Evolutionary conservation across 2,113 vertebrate species (phyloP).

Genomic region (Gorsachius goisagi): DNA sequence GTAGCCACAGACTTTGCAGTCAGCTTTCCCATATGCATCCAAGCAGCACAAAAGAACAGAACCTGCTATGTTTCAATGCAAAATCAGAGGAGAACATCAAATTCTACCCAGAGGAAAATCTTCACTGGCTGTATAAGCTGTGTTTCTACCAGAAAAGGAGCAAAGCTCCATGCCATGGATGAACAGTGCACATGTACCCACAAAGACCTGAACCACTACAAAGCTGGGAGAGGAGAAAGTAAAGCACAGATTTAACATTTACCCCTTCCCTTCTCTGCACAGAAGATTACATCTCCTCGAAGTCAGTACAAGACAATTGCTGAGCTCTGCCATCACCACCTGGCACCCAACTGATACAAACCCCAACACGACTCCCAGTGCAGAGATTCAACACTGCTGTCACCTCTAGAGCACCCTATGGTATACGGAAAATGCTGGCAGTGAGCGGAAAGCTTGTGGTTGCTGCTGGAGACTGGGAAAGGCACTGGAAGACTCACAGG

Average conservation of each 20-base stretch:
- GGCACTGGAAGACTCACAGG: not conserved
- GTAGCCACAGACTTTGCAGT: not conserved
- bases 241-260: not conserved
- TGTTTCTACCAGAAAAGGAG: not conserved
- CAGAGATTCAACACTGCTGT: not conserved
- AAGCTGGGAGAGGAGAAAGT: not conserved
- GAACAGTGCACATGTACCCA: not conserved
- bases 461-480: not conserved
- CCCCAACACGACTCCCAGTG: rapidly evolving
- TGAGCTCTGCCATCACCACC: not conserved
- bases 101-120: not conserved
- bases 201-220: not conserved
- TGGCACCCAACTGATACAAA: not conserved
- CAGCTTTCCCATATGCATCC: not conserved
- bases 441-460: not conserved
- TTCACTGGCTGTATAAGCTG: not conserved
- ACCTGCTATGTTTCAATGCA: not conserved
- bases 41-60: not conserved
- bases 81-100: not conserved
- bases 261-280: not conserved
- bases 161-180: not conserved
- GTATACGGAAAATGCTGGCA: not conserved
- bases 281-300: not conserved
- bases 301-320: not conserved
- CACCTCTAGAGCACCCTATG: not conserved